Percentiles rank a stretch among this genome's conserved stretches.
Conservation (phyloP, 2,888 invertebrate species). For the Thelaira solivaga region DNA sequence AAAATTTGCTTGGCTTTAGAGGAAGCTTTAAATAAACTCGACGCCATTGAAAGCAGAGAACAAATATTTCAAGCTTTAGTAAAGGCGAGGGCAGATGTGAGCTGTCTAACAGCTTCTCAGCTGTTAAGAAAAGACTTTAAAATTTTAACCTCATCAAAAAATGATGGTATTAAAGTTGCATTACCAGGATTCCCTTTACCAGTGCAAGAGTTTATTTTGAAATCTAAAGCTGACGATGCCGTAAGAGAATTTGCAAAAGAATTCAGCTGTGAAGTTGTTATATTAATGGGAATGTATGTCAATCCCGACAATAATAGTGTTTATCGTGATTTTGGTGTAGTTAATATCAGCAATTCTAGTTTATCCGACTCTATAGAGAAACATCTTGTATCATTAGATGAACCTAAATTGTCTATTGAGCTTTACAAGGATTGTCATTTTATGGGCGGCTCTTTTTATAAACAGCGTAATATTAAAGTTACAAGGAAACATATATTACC, state of each 20-base stretch:
- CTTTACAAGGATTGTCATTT: conserved; percentile 73
- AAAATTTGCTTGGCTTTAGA: conserved; percentile 81
- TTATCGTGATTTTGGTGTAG: conserved; percentile 81
- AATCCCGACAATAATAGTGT: conserved; percentile 73
- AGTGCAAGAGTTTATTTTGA: conserved; percentile 69
- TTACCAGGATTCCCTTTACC: conserved; percentile 78
- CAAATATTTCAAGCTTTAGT: conserved; percentile 79
- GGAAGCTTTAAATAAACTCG: conserved; percentile 73
- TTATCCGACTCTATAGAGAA: conserved; percentile 68
- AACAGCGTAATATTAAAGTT: conserved; percentile 80
- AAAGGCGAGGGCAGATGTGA: conserved; percentile 83
- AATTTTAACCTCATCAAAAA: conserved; percentile 79
- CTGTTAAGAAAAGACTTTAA: conserved; percentile 88
- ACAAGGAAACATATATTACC: conserved; percentile 85
- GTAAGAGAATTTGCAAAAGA: conserved; percentile 78
- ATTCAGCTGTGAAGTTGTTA: conserved; percentile 76
- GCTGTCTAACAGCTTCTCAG: conserved; percentile 81
- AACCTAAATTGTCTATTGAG: conserved; percentile 74
- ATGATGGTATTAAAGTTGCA: conserved; percentile 78
- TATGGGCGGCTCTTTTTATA: conserved; percentile 78
- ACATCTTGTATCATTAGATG: conserved; percentile 60
- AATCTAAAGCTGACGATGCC: conserved; percentile 76
- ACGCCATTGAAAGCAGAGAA: conserved; percentile 74
- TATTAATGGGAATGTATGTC: conserved; percentile 83
- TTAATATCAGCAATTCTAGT: conserved; percentile 69